Evolutionary conservation across 2,797 vertebrate species (phyloP), one percentile per base, ranked within the genome.

Genomic region (Argyrosomus regius): DNA sequence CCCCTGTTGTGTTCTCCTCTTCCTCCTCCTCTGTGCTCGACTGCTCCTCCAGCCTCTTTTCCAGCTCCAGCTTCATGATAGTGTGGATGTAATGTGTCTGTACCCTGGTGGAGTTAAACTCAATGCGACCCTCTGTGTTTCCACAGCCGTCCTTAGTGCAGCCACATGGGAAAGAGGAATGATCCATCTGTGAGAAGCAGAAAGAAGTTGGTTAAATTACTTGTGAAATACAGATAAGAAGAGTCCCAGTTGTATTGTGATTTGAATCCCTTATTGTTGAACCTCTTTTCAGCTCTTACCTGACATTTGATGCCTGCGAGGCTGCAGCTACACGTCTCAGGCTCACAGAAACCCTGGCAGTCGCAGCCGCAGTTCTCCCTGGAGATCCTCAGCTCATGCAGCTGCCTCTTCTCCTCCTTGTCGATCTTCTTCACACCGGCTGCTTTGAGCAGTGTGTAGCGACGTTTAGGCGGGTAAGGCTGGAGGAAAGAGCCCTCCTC

Each of bases 1-100:
- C 85, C 78, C 0, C 61, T 31, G 81, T 82, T 86, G 92, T 0
- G 83, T 53, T 90, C 28, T 91, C 73, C 85, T 91, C 86, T 86
- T 90, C 88, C 86, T 78, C 91, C 88, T 84, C 86, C 84, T 90
- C 93, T 0, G 90, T 88, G 77, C 94, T 91, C 0, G 91, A 93
- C 89, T 93, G 96, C 94, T 97, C 96, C 43, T 96, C 95, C 72
- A 96, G 93, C 26, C 96, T 96, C 90, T 97, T 97, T 91, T 99
- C 98, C 87, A 99, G 93, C 93, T 98, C 97, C 93, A 99, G 94
- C 88, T 98, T 98, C 95, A 98, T 98, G 91, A 99, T 96, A 3
- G 98, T 99, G 92, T 99, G 98, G 84, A 98, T 96, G 91, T 98
- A 98, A 83, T 99, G 98, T 0, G 97, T 99, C 92, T 98, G 98